A percentile compares a stretch with the other conserved stretches of the same genome.
Conservation (phyloP, 1,140 invertebrate genomes). For the Octopus sinensis region DNA sequence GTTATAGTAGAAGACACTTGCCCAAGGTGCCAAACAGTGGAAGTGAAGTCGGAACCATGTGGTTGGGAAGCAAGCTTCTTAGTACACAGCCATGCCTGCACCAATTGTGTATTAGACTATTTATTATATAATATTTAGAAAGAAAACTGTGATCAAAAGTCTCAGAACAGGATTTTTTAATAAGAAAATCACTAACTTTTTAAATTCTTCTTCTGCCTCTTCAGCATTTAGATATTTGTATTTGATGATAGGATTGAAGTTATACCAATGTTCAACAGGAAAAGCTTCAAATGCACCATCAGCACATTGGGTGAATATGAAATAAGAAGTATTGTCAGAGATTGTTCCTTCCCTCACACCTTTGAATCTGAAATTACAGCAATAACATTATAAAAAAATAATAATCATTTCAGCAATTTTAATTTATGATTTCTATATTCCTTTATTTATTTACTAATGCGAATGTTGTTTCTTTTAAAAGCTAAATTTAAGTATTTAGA, state of each 20-base stretch:
- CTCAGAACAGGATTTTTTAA: background rate
- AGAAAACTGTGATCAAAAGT: too few species aligned
- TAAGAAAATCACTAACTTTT: conserved; percentile 59
- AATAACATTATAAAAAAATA: background rate
- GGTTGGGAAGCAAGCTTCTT: too few species aligned
- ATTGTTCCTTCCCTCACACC: conserved; percentile 90
- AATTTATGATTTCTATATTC: background rate
- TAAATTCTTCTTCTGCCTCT: conserved; percentile 95
- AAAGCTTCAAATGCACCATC: conserved; percentile 94
- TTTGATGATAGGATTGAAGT: conserved; percentile 82
- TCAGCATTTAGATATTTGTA: conserved; percentile 92
- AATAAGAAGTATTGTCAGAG: conserved; percentile 91
- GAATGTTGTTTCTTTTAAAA: background rate
- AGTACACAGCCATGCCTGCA: too few species aligned
- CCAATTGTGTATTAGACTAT: too few species aligned
- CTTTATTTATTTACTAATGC: background rate
- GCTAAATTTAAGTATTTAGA: too few species aligned
- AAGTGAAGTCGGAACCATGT: too few species aligned
- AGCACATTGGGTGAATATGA: conserved; percentile 89
- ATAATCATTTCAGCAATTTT: background rate
- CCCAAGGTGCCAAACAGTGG: too few species aligned
- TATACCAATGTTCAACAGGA: conserved; percentile 89
- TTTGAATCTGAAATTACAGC: conserved; percentile 64
- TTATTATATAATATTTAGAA: too few species aligned
- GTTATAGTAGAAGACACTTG: too few species aligned